Base-by-base conservation (phyloP, 2,888 invertebrate species). In the Panorpa germanica region DNA sequence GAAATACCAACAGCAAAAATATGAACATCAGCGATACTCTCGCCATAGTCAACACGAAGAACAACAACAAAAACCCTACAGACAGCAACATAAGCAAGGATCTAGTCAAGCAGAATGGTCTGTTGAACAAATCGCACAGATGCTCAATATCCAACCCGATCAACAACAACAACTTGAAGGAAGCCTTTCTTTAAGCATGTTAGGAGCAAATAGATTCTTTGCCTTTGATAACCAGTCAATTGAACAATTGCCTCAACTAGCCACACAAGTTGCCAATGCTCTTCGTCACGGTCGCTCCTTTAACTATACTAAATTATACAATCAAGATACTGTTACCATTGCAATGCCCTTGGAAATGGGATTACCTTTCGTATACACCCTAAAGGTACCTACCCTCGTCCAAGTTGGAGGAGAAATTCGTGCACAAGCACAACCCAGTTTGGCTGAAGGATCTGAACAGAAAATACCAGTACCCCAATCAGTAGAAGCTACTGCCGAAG, bases 291-390 rank as follows among this genome's bases (percentile, higher is more conserved):
- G 66, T 27, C 48, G 57, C 24, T 44, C 57, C 11, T 53, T 64
- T 39, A 65, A 69, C 44, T 61, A 62, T 48, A 70, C 66, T 23
- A 72, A 68, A 48, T 52, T 71, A 8, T 45, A 57, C 28, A 65
- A 66, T 41, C 53, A 60, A 28, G 57, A 59, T 25, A 65, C 70
- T 37, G 52, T 69, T 5, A 61, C 62, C 8, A 49, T 76, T 10
- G 66, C 67, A 50, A 70, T 75, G 59, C 75, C 78, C 3, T 62
- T 72, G n/a, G 68, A 66, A 34, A 63, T 63, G 40, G 78, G 78
- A 47, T 54, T 76, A 40, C 76, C 77, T 8, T 73, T 73, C 47
- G 51, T 68, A 34, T 74, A 58, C 50, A 64, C 63, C 31, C 61
- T 66, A 42, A 64, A 65, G 31, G 58, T 56, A 31, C 74, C 74